Evolutionary conservation across 2,797 vertebrate genomes (phyloP), one percentile per base, ranked within the genome.

Genomic region (Lateolabrax maculatus): DNA sequence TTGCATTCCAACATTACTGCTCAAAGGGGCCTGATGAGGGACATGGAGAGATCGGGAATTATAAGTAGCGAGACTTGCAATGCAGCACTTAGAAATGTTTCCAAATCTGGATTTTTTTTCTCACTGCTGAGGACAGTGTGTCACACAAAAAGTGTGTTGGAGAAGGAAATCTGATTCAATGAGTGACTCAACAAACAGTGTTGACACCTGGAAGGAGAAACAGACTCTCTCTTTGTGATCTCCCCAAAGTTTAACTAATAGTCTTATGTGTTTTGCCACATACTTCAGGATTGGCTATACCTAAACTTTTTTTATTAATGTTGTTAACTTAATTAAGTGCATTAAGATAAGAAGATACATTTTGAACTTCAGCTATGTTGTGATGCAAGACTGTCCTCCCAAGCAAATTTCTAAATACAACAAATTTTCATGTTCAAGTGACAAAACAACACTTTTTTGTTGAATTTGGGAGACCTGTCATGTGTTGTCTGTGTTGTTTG

Each of bases 1-100:
- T 93, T 65, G 71, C 92, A 95, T 95, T 94, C 94, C 90, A 60
- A 23, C 69, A 75, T 79, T 41, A 49, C 68, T 72, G 86, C 82
- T 81, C 80, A 82, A 91, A 92, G 79, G 56, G 70, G 58, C 68
- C 87, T 85, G 81, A 87, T 87, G 88, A 91, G 68, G 83, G 81
- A 87, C 78, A 67, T 57, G 79, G 87, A 83, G 87, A 82, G 77
- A 77, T 65, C 61, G 65, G 72, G 79, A 89, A 87, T 91, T 90
- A 82, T 87, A 66, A 87, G 77, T 53, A 83, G 77, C 61, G 12
- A 52, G 87, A 83, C 86, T 89, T 75, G 9, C 77, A 71, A 69
- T 87, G 82, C 67, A 81, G 41, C 51, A 31, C 77, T 83, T 71
- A n/a, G 52, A 85, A 85, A 88, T 69, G 61, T 83, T 85, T 87